Conservation (phyloP, 2,113 vertebrate species). For the Turdus rufiventris region DNA sequence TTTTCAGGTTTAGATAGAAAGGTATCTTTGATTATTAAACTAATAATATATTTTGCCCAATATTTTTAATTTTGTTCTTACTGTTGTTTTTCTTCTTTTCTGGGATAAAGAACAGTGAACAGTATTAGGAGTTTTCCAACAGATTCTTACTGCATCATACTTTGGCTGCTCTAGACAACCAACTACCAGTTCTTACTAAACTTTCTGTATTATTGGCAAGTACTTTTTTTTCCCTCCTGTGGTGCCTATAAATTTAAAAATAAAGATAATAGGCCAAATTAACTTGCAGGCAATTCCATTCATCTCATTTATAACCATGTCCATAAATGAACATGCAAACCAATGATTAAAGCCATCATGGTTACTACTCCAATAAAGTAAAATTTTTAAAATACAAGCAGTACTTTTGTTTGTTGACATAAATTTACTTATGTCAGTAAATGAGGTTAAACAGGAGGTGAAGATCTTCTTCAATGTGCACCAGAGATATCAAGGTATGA, state of each 20-base stretch:
- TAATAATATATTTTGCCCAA: neutral
- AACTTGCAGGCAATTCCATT: neutral
- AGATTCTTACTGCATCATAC: neutral
- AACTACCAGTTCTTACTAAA: neutral
- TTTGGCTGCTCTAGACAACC: neutral
- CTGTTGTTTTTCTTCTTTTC: neutral
- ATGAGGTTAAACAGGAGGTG: neutral
- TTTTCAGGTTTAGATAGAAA: neutral
- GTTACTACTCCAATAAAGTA: neutral
- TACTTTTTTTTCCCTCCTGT: neutral
- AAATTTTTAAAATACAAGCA: neutral
- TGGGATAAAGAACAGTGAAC: neutral
- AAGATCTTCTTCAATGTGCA: constrained; percentile 18
- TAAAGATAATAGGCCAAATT: neutral
- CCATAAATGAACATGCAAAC: neutral
- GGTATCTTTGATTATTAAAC: neutral
- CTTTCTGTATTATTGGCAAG: neutral
- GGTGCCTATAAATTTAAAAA: neutral
- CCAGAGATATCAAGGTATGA: neutral
- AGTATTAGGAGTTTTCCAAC: neutral
- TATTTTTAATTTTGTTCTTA: neutral
- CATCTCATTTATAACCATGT: neutral
- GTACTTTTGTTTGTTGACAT: neutral
- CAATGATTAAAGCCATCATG: neutral
- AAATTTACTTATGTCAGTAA: neutral